Conservation (phyloP, 2,113 vertebrate genomes). For the Amphiprion ocellaris region DNA sequence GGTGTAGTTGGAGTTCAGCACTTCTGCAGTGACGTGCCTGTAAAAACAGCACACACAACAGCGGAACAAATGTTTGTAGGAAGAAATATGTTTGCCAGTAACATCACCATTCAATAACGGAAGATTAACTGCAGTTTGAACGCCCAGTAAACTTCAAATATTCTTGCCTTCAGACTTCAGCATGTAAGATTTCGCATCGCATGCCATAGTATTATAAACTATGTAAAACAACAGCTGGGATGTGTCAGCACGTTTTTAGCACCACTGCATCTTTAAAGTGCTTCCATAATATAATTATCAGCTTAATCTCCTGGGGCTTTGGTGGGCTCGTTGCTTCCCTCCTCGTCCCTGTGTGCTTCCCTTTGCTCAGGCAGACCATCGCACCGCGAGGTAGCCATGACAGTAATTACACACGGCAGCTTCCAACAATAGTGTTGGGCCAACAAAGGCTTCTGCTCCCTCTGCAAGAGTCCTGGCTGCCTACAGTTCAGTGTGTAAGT, state of each 20-base stretch:
- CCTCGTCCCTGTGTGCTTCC: constrained; percentile 25
- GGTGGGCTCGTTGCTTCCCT: constrained; percentile 30
- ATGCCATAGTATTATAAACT: constrained; percentile 33
- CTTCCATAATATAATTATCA: constrained; percentile 65
- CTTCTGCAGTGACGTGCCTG: constrained; percentile 3
- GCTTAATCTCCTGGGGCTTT: constrained; percentile 57
- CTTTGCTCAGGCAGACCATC: constrained; percentile 34
- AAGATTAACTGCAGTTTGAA: constrained; percentile 24
- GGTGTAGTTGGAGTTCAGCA: constrained; percentile 25
- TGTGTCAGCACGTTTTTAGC: constrained; percentile 51
- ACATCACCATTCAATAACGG: constrained; percentile 1
- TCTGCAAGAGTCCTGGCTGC: constrained; percentile 66
- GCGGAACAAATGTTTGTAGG: constrained; percentile 24
- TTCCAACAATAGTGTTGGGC: constrained; percentile 82
- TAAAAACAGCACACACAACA: constrained; percentile 44
- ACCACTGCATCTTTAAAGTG: constrained; percentile 37
- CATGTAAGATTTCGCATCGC: constrained; percentile 2
- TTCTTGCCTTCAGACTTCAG: background rate
- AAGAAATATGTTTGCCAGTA: constrained; percentile 15
- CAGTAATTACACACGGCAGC: constrained; percentile 78
- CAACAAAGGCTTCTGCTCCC: constrained; percentile 81
- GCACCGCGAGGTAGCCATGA: constrained; percentile 63
- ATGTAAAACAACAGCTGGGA: constrained; percentile 52
- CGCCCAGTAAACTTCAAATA: background rate
- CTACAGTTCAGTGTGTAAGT: background rate